A percentile compares a stretch with the other conserved stretches of the same genome.
Conservation (phyloP, 2,888 invertebrate genomes). For the Ommatoiulus sabulosus region DNA sequence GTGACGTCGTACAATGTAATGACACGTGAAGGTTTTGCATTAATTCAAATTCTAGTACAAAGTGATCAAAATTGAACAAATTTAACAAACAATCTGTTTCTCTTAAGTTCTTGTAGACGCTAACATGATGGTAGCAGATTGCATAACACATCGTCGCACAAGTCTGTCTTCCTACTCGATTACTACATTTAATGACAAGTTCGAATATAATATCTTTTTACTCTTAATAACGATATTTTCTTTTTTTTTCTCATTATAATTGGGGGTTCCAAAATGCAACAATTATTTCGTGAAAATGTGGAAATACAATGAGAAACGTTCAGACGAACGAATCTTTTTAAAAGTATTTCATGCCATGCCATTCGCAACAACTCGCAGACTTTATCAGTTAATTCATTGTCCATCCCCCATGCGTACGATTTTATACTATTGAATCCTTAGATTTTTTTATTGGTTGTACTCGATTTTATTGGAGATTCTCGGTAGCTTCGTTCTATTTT, state of each 20-base stretch:
- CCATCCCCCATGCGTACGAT: neutral
- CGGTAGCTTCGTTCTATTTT: constrained; percentile 2
- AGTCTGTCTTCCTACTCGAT: too few species aligned
- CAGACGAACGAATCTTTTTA: neutral
- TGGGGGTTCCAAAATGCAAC: neutral
- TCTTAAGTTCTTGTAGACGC: too few species aligned
- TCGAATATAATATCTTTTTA: too few species aligned
- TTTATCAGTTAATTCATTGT: neutral
- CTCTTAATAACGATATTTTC: neutral
- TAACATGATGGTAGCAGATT: too few species aligned
- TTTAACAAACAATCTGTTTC: too few species aligned
- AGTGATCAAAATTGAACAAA: too few species aligned
- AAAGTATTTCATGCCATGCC: neutral
- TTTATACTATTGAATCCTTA: constrained; percentile 8
- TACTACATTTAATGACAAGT: too few species aligned
- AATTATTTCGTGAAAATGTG: neutral
- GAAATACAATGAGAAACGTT: neutral
- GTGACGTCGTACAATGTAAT: too few species aligned
- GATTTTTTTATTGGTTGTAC: constrained; percentile 22
- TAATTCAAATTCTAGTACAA: too few species aligned
- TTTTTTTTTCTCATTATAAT: neutral
- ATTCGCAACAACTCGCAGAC: neutral
- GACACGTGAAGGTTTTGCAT: too few species aligned
- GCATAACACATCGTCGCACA: too few species aligned
- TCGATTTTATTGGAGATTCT: constrained; percentile 13